These are phyloP conservation scores for Lamellibrachia luymesi DNA, from an alignment of 1,140 invertebrate genomes.

Conservation along the genomic window DNA sequence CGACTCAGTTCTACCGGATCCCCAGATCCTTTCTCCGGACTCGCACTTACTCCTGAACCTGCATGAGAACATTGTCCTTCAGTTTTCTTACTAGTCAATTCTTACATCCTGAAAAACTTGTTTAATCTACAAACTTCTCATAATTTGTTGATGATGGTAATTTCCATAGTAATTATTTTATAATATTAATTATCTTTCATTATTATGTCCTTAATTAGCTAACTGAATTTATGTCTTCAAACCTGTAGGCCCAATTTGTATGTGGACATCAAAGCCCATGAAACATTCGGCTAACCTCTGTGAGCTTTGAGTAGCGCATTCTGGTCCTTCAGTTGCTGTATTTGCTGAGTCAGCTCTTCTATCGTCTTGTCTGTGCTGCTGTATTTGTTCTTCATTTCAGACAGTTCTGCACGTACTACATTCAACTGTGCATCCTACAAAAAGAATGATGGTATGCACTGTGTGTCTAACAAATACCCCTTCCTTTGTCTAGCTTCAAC, in stretches of 20 bases:
- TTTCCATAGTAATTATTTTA: neutral
- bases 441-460: neutral
- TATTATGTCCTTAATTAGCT: neutral
- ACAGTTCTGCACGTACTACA: slow-evolving; percentile 61
- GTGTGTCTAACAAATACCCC: neutral
- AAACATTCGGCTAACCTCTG: slow-evolving; percentile 41
- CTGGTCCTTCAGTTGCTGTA: slow-evolving; percentile 81
- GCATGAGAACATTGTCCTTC: neutral
- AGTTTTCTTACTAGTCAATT: neutral
- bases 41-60: neutral
- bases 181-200: neutral
- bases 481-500: neutral
- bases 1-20: neutral
- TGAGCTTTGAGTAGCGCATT: slow-evolving; percentile 83
- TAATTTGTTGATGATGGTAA: neutral
- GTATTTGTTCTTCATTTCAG: slow-evolving; percentile 43
- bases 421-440: slow-evolving; percentile 67
- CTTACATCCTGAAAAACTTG: neutral
- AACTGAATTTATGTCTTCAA: neutral
- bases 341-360: slow-evolving; percentile 69
- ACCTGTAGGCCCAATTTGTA: neutral
- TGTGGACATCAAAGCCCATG: neutral
- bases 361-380: slow-evolving; percentile 63
- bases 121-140: neutral
- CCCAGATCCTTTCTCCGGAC: neutral